Evolutionary conservation across 2,113 vertebrate species (phyloP).

Genomic region (Condylura cristata): DNA sequence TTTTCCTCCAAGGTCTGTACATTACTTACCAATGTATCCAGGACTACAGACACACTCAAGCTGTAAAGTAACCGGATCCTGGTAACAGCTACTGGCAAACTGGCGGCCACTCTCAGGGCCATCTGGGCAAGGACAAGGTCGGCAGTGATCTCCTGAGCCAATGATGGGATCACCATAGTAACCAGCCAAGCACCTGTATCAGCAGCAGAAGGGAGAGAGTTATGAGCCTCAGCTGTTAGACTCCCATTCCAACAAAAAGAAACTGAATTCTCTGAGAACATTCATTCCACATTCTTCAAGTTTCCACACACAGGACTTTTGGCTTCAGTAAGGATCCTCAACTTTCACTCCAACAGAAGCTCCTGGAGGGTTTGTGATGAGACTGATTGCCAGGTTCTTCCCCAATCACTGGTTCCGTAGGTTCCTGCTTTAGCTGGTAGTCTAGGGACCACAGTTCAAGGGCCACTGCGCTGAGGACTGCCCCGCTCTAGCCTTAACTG

Average conservation of each 20-base stretch:
- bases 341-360: background rate
- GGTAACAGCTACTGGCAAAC: slow-evolving; percentile 93
- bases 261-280: background rate
- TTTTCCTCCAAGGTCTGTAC: background rate
- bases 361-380: background rate
- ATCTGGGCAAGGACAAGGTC: slow-evolving; percentile 95
- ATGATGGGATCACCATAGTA: slow-evolving; percentile 95
- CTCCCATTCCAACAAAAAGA: background rate
- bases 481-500: background rate
- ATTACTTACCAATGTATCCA: slow-evolving; percentile 92
- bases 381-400: background rate
- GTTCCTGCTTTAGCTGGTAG: background rate
- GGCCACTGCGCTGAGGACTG: background rate
- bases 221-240: background rate
- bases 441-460: background rate
- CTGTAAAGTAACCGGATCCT: slow-evolving; percentile 87
- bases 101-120: slow-evolving; percentile 93
- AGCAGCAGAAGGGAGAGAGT: background rate
- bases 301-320: background rate
- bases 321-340: background rate
- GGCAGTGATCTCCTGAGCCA: slow-evolving; percentile 96
- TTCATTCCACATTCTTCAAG: background rate
- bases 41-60: slow-evolving; percentile 91
- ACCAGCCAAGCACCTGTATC: slow-evolving; percentile 91
- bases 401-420: background rate